Conservation (phyloP, 2,888 invertebrate species). For the Marronus borbonicus region DNA sequence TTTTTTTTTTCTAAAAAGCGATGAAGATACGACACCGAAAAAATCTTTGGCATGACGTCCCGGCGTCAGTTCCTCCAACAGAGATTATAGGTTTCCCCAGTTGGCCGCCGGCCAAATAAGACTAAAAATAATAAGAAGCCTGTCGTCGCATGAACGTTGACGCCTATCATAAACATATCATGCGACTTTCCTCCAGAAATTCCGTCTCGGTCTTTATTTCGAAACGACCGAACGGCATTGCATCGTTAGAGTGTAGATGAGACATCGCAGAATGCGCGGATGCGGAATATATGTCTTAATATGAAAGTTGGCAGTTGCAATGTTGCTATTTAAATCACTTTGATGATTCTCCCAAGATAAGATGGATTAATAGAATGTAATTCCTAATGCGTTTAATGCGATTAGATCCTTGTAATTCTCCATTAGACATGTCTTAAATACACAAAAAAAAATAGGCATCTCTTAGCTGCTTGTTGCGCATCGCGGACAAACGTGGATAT, state of each 20-base stretch:
- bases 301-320: not conserved
- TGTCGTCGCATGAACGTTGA: slow-evolving; percentile 29
- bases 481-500: too few species aligned
- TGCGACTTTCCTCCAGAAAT: not conserved
- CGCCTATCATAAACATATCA: slow-evolving; percentile 41
- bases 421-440: too few species aligned
- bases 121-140: slow-evolving; percentile 44
- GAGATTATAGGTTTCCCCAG: slow-evolving; percentile 42
- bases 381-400: too few species aligned
- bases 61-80: slow-evolving; percentile 16
- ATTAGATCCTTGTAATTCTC: too few species aligned
- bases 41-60: slow-evolving; percentile 18
- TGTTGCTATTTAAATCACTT: not conserved
- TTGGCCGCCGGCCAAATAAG: slow-evolving; percentile 33
- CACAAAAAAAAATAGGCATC: too few species aligned
- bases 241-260: not conserved
- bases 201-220: slow-evolving; percentile 29
- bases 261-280: slow-evolving; percentile 1
- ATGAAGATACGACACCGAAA: not conserved
- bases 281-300: not conserved
- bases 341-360: too few species aligned
- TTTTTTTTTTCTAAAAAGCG: too few species aligned
- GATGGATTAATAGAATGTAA: too few species aligned
- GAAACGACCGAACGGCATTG: slow-evolving; percentile 4
- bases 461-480: too few species aligned